Base-by-base conservation (phyloP, 2,797 vertebrate species). In the Myioborus melanocephalus region DNA sequence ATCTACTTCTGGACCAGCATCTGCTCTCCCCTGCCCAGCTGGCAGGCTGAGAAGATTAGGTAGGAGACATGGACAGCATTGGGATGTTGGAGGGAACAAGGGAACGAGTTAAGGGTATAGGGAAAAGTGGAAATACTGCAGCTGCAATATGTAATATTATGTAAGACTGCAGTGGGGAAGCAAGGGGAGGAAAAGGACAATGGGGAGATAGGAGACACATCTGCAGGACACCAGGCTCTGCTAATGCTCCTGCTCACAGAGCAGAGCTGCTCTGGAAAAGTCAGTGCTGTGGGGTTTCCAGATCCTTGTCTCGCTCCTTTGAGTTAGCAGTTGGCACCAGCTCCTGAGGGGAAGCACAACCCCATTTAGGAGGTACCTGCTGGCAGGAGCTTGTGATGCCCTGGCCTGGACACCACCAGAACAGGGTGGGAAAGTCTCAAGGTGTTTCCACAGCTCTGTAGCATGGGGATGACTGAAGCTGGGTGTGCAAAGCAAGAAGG, bases 1-100 rank as follows among this genome's bases (percentile, higher is more conserved):
- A 1, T 96, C 93, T 82, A 76, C 95, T 96, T 95, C 96, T 96
- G 96, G 96, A 96, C n/a, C 83, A 91, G 85, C 93, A 95, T 96
- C 91, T 87, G 88, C 0, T 0, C 80, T 95, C 85, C 87, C 41
- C 88, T 94, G 88, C 91, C 91, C 94, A 95, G 83, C 90, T 95
- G 80, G 95, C 91, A 96, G 85, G 83, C 93, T 69, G n/a, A 66
- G 94, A 59, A 87, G 85, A 90, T 96, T 96, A 95, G 89, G 89
- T 83, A 85, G 95, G 95, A 95, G 91, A 95, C 91, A 66, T 32
- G 85, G 90, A 95, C 77, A 96, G 76, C 13, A 0, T 7, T 59
- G 88, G 77, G 83, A 35, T 82, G 80, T 88, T 86, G 80, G 77
- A 95, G 77, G 66, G 83, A 95, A 63, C 64, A 57, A 75, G 78